Conservation (phyloP, 2,113 vertebrate species). For the Oostethus manadensis region DNA sequence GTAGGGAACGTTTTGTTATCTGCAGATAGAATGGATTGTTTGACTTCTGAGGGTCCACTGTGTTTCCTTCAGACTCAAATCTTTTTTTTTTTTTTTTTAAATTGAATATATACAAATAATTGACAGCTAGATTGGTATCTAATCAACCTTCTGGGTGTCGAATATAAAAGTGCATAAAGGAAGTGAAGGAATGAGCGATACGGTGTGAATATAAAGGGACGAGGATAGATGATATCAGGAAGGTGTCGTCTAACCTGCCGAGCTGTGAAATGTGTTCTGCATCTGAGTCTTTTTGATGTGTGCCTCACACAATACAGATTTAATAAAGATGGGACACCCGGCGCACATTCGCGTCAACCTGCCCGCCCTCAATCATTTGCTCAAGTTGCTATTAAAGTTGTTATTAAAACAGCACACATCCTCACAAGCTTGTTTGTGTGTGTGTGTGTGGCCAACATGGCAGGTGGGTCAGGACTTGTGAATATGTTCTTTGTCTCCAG, state of each 20-base stretch:
- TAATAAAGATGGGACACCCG: slow-evolving; percentile 48
- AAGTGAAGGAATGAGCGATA: slow-evolving; percentile 23
- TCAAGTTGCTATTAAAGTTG: slow-evolving; percentile 3
- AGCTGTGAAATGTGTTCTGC: slow-evolving; percentile 27
- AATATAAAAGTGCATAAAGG: neutral
- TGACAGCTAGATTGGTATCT: slow-evolving; percentile 12
- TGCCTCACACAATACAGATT: slow-evolving; percentile 34
- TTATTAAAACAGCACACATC: slow-evolving; percentile 26
- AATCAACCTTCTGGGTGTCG: neutral
- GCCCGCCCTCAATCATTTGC: slow-evolving; percentile 1
- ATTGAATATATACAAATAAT: too few relatives aligned
- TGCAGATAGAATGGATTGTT: too few relatives aligned
- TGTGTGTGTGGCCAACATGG: slow-evolving; percentile 2
- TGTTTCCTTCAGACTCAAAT: slow-evolving; percentile 1
- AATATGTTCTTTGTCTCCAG: slow-evolving; percentile 50
- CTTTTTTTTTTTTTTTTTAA: neutral
- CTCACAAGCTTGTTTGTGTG: slow-evolving; percentile 12
- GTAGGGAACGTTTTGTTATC: neutral
- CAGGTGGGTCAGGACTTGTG: slow-evolving; percentile 39
- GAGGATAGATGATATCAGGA: slow-evolving; percentile 14
- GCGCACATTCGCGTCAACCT: slow-evolving; percentile 29
- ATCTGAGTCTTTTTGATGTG: slow-evolving; percentile 6
- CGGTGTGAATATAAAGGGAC: slow-evolving; percentile 17
- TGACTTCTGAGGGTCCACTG: neutral
- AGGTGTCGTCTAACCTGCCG: slow-evolving; percentile 9